Conservation (phyloP, 64 coral and sea anemone genomes). For the Porites lutea region DNA sequence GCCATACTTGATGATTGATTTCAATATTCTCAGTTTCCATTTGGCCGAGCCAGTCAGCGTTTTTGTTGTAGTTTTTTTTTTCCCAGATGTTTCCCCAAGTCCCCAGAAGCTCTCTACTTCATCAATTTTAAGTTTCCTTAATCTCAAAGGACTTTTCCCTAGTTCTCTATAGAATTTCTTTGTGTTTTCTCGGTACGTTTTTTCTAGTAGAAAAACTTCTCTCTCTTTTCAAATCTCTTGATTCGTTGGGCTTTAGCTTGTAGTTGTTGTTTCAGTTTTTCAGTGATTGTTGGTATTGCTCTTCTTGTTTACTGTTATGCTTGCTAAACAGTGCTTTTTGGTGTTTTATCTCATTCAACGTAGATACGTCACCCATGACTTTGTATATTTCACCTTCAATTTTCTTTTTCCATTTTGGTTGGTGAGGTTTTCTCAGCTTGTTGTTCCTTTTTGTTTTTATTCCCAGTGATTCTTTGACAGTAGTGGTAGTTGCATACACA, state of each 20-base stretch:
- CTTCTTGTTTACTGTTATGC: slow-evolving; percentile 3
- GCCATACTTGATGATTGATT: neutral
- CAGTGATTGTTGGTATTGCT: slow-evolving; percentile 5
- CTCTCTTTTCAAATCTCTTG: neutral
- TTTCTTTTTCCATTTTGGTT: slow-evolving; percentile 1
- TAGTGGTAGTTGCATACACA: no score
- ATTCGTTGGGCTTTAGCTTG: neutral
- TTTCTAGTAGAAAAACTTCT: neutral
- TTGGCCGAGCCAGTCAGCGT: neutral
- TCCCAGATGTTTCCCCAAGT: slow-evolving; percentile 43
- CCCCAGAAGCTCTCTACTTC: slow-evolving; percentile 36
- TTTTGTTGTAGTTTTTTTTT: slow-evolving; percentile 19
- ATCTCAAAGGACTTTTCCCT: slow-evolving; percentile 5
- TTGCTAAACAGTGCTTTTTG: slow-evolving; percentile 2
- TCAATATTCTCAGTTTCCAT: no score
- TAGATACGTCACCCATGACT: slow-evolving; percentile 10
- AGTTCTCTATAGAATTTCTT: slow-evolving; percentile 10
- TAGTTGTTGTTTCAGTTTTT: slow-evolving; percentile 4
- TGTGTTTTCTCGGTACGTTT: neutral
- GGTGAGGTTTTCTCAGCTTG: no score
- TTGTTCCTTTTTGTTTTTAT: no score
- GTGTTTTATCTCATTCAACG: neutral
- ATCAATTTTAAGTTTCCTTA: neutral
- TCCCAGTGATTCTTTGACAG: no score
- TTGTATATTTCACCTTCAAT: slow-evolving; percentile 9